Base-by-base conservation (phyloP, 1,140 invertebrate species). In the Drosophila azteca region DNA sequence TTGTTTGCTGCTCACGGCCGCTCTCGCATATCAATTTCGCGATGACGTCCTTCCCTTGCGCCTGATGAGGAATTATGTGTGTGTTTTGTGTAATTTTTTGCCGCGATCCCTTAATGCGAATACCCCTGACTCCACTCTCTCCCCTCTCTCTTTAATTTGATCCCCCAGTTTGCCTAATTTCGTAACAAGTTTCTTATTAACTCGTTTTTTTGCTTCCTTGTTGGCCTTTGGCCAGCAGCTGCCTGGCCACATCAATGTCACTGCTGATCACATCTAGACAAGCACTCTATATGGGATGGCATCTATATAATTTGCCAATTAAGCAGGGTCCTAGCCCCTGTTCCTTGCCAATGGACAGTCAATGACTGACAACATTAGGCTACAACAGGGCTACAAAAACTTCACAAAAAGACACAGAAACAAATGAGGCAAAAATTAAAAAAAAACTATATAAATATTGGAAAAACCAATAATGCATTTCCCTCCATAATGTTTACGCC, bases 171-270 rank as follows among this genome's bases (percentile, higher is more conserved):
- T 26, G 76, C 71, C 83, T 88, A 87, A 87, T 83, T 88, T 87
- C 75, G 66, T 87, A 87, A 87, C 83, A 88, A 87, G 83, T 87
- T 87, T 77, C 83, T 87, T 77, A 87, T 87, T 87, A 87, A 80
- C 58, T 69, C 48, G 54, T 48, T 55, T 39, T 41, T 55, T 20
- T 20, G 17, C 11, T 61, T 46, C 11, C 31, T 55, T 13, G 55
- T 55, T 45, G 46, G 22, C 52, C 48, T 39, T 45, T 35, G 49
- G 54, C 20, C 43, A 46, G 67, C 83, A 82, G 83, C 83, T 88
- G 83, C 75, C 80, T 31, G 62, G 46, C 51, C 64, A 74, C 83
- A 85, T 87, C 82, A 87, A 88, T 87, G 82, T 87, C 82, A 87
- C 65, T 82, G 82, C 77, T 83, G 83, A 87, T 88, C 75, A 66